Base-by-base conservation (phyloP, 2,113 vertebrate species). In the Erythrolamprus reginae region DNA sequence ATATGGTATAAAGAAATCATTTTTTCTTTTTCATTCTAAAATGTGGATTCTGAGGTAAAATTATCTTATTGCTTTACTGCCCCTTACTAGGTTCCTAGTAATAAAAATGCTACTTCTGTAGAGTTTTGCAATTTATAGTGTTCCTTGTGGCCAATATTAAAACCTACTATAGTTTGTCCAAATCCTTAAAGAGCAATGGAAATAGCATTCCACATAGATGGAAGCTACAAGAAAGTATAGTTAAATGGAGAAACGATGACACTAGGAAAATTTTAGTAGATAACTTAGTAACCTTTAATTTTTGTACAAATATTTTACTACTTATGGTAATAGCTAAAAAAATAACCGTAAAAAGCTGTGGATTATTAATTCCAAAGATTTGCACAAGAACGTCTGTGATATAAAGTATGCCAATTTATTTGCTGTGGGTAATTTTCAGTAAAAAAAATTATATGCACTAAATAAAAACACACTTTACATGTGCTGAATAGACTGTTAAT, bases 21-120 rank as follows among this genome's bases (percentile, higher is more conserved):
- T 15, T 61, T 45, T 45, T 45, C 45, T 3, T 91, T 95, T 86
- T 58, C 94, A 4, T 58, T 89, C 89, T 93, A 91, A 82, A 85
- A 15, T 15, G 0, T 38, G 84, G 89, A 70, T 17, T 38, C 86
- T 92, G 19, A 51, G 91, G 50, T 90, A 91, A 93, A 93, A 89
- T 87, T 0, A 70, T 10, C 70, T 77, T 48, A 23, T 38, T 90
- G 9, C 84, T 1, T 0, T 61, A 90, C 58, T 88, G 93, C 10
- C 13, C 70, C 7, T 1, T 42, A 0, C 47, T 19, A n/a, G 88
- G 58, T 45, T 15, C 3, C 13, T 23, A 89, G 77, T 92, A 52
- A 61, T 92, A 91, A 58, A 0, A 1, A n/a, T 88, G 28, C 58
- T 19, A 51, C 6, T 91, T 92, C 47, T 45, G 28, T 53, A 93